A percentile compares a stretch with the other conserved stretches of the same genome.
Conservation (phyloP, 1,140 invertebrate genomes). For the Musca vetustissima region DNA sequence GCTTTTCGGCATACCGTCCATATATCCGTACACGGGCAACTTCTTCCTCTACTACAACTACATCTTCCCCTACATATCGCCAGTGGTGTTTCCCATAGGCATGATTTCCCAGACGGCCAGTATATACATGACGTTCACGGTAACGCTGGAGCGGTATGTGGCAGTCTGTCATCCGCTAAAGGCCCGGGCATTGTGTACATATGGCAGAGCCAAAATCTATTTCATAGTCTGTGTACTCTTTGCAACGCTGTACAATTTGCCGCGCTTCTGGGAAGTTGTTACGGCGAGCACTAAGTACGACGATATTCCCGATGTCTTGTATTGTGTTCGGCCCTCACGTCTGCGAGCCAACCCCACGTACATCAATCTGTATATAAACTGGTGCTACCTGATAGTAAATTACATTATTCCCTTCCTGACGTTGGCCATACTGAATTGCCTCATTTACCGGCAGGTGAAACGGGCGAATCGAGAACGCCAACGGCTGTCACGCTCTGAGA, state of each 20-base stretch:
- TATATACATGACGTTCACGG: conserved; percentile 92
- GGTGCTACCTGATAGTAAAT: conserved; percentile 89
- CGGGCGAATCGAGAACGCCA: conserved; percentile 82
- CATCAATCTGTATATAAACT: conserved; percentile 85
- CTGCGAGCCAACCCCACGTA: conserved; percentile 75
- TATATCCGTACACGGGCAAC: conserved; percentile 77
- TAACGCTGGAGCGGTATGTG: conserved; percentile 93
- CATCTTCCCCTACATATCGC: conserved; percentile 79
- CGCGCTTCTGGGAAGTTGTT: conserved; percentile 71
- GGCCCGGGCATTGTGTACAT: conserved; percentile 87
- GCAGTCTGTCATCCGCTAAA: conserved; percentile 93
- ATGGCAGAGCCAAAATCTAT: conserved; percentile 82
- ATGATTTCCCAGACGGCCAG: conserved; percentile 89
- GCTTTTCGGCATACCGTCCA: conserved; percentile 81
- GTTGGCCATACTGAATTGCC: conserved; percentile 82
- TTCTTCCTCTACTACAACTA: conserved; percentile 78
- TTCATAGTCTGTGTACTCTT: conserved; percentile 81
- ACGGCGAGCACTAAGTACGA: conserved; percentile 36
- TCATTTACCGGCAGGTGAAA: conserved; percentile 85
- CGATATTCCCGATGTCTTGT: conserved; percentile 57
- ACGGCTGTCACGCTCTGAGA: conserved; percentile 75
- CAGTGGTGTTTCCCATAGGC: conserved; percentile 82
- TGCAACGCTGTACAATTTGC: conserved; percentile 85
- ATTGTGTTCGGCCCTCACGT: conserved; percentile 68
- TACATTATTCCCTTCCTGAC: conserved; percentile 86